Percentiles rank a stretch among this genome's conserved stretches.
phyloP scores from a whole-genome alignment of 2,113 vertebrate genomes.

The Paratilapia polleni region DNA sequence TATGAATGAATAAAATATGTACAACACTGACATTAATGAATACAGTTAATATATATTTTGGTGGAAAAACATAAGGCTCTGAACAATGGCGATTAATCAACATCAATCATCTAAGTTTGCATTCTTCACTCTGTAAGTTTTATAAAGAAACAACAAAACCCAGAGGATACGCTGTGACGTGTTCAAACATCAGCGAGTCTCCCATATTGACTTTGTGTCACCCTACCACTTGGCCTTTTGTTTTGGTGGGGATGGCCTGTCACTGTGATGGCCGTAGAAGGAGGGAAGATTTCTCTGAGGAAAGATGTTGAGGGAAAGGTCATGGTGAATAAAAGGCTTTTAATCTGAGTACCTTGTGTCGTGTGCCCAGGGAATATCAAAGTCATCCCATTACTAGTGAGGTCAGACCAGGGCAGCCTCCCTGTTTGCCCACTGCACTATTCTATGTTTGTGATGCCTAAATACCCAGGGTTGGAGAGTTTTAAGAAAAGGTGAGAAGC shows the following conservation, averaged over 20 bases:
- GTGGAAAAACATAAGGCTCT: not conserved
- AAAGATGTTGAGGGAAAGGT: slow-evolving; percentile 69
- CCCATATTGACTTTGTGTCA: slow-evolving; percentile 78
- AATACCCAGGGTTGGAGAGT: slow-evolving; percentile 47
- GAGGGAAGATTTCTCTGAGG: slow-evolving; percentile 74
- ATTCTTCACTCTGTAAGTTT: slow-evolving; percentile 7
- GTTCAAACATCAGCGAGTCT: slow-evolving; percentile 54
- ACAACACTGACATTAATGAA: slow-evolving; percentile 25
- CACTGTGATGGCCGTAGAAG: slow-evolving; percentile 61
- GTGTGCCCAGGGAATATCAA: slow-evolving; percentile 75
- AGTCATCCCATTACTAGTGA: slow-evolving; percentile 69
- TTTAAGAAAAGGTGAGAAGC: slow-evolving; percentile 59
- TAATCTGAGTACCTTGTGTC: slow-evolving; percentile 70
- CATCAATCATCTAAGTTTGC: slow-evolving; percentile 9
- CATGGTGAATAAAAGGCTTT: slow-evolving; percentile 76
- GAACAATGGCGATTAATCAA: slow-evolving; percentile 41
- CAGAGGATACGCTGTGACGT: slow-evolving; percentile 55
- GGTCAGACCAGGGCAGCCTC: slow-evolving; percentile 56
- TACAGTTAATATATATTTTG: slow-evolving; percentile 18
- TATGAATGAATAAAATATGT: slow-evolving; percentile 1
- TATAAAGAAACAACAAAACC: slow-evolving; percentile 45
- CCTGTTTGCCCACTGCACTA: slow-evolving; percentile 57
- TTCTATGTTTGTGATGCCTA: slow-evolving; percentile 56
- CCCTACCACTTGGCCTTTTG: slow-evolving; percentile 74
- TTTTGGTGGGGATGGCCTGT: slow-evolving; percentile 73